Evolutionary conservation across 2,113 vertebrate species (phyloP).

Genomic region (Vidua macroura): DNA sequence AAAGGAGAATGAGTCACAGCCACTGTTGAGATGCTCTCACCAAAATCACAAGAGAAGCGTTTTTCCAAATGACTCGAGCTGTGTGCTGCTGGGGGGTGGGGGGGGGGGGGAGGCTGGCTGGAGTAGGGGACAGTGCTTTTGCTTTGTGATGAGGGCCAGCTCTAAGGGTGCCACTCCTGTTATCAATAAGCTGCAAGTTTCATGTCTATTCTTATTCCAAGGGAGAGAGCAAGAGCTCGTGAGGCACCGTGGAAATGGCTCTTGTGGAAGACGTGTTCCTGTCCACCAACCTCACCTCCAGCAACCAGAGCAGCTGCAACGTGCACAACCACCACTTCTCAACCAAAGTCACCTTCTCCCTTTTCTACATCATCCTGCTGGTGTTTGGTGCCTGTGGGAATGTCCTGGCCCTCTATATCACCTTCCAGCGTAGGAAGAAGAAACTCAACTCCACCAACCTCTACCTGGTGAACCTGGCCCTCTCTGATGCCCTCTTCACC

Average conservation of each 20-base stretch:
- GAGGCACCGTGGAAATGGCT: background rate
- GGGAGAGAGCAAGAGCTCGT: background rate
- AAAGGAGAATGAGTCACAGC: conserved; percentile 29
- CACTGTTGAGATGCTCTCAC: background rate
- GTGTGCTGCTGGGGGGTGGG: background rate
- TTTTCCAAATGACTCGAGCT: conserved; percentile 57
- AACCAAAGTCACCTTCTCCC: conserved; percentile 71
- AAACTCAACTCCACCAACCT: conserved; percentile 83
- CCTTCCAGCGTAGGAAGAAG: conserved; percentile 74
- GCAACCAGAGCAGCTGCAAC: conserved; percentile 72
- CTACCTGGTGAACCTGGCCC: conserved; percentile 82
- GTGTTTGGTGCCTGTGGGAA: conserved; percentile 78
- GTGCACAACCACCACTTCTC: conserved; percentile 69
- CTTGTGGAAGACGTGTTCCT: background rate
- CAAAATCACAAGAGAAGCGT: conserved; percentile 32
- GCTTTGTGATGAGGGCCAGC: background rate
- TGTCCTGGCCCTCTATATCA: conserved; percentile 78
- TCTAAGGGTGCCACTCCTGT: background rate
- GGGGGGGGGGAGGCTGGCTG: background rate
- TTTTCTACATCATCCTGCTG: conserved; percentile 78
- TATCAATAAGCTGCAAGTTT: background rate
- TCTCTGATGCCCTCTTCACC: conserved; percentile 82
- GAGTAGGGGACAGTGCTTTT: background rate
- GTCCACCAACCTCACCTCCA: conserved; percentile 9
- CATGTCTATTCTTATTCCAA: background rate